Percentiles rank a stretch among this genome's conserved stretches.
Conservation (phyloP, 2,113 vertebrate species). For the Notarius lentiginosus region DNA sequence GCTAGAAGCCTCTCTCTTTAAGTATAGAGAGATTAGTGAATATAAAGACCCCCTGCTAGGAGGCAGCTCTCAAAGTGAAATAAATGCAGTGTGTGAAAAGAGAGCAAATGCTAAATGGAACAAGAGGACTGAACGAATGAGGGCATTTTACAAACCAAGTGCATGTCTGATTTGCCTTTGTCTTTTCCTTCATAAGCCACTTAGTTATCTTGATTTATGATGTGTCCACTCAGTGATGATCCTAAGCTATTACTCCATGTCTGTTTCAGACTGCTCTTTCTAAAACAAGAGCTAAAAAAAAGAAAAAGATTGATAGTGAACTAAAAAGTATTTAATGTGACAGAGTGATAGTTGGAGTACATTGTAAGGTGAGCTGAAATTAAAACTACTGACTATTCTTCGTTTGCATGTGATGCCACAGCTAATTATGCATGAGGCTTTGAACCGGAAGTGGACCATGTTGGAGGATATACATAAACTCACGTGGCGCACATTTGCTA, state of each 20-base stretch:
- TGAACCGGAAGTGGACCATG: too few relatives aligned
- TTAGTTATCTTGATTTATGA: slow-evolving; percentile 38
- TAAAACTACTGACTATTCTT: background rate
- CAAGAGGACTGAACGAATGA: slow-evolving; percentile 36
- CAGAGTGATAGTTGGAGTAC: background rate
- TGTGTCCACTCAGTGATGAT: slow-evolving; percentile 3
- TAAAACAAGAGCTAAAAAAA: background rate
- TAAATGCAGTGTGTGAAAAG: slow-evolving; percentile 43
- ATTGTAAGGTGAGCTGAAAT: background rate
- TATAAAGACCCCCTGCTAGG: slow-evolving; percentile 49
- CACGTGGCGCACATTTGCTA: too few relatives aligned
- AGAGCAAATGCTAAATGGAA: slow-evolving; percentile 28
- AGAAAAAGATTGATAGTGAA: background rate
- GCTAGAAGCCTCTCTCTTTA: slow-evolving; percentile 41
- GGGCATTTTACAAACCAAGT: slow-evolving; percentile 38
- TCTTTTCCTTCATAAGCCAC: slow-evolving; percentile 34
- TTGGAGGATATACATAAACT: too few relatives aligned
- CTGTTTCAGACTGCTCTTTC: background rate
- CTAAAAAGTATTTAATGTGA: slow-evolving; percentile 1
- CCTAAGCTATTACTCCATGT: slow-evolving; percentile 10
- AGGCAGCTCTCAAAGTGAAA: slow-evolving; percentile 51
- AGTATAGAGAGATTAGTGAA: slow-evolving; percentile 50
- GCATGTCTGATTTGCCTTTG: slow-evolving; percentile 30
- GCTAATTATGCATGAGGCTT: too few relatives aligned
- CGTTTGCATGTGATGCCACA: too few relatives aligned